A percentile compares a stretch with the other conserved stretches of the same genome.
These are phyloP conservation scores for Drosophila parvula DNA, from an alignment of 1,140 invertebrate species.

Conservation along the genomic window DNA sequence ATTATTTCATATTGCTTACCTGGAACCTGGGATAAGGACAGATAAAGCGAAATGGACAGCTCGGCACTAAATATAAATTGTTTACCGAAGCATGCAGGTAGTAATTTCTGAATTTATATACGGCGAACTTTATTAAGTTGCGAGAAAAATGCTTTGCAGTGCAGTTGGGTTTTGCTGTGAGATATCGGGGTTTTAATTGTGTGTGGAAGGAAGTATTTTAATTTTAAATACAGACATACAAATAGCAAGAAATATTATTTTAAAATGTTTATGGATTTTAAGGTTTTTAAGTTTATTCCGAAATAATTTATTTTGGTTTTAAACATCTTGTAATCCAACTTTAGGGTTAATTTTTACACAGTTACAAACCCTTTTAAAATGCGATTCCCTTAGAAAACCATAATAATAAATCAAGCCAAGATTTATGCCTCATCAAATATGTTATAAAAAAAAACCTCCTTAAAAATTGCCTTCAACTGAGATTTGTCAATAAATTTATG, in stretches of 20 bases:
- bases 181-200: not conserved
- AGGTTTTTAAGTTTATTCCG: too few species aligned
- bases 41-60: slow-evolving; percentile 6
- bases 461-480: not conserved
- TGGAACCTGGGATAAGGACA: slow-evolving; percentile 12
- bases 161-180: not conserved
- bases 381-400: not conserved
- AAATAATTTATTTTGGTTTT: not conserved
- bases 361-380: not conserved
- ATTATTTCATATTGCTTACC: slow-evolving; percentile 23
- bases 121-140: not conserved
- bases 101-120: slow-evolving; percentile 19
- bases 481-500: slow-evolving; percentile 17
- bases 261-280: too few species aligned
- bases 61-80: slow-evolving; percentile 21
- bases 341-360: not conserved
- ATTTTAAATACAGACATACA: not conserved
- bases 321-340: too few species aligned
- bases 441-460: not conserved
- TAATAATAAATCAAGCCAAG: not conserved
- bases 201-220: not conserved
- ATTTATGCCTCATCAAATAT: not conserved
- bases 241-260: too few species aligned
- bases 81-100: slow-evolving; percentile 17
- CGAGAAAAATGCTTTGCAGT: not conserved